These are phyloP conservation scores for Sebastolobus altivelis DNA, from an alignment of 2,797 vertebrate species.

Conservation along the genomic window DNA sequence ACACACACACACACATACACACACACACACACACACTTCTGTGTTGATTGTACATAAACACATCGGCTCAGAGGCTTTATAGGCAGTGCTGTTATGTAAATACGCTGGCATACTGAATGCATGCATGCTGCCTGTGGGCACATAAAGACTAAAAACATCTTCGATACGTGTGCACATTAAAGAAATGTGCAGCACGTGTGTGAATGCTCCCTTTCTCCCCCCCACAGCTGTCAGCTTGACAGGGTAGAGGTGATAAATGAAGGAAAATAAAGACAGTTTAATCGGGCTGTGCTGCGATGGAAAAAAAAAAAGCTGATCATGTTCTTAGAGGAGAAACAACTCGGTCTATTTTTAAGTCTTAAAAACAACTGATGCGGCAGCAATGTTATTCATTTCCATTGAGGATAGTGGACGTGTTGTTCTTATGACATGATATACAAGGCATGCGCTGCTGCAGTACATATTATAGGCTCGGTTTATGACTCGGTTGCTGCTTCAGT, in stretches of 20 bases:
- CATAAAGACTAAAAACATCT: slow-evolving; percentile 30
- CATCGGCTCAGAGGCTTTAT: slow-evolving; percentile 39
- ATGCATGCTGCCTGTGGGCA: slow-evolving; percentile 16
- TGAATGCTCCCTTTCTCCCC: background rate
- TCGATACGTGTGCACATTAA: slow-evolving; percentile 5
- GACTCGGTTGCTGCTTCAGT: background rate
- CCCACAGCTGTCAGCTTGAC: slow-evolving; percentile 35
- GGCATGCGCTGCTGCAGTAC: slow-evolving; percentile 10
- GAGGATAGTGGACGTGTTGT: slow-evolving; percentile 3
- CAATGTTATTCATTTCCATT: slow-evolving; percentile 33
- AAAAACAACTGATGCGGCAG: slow-evolving; percentile 21
- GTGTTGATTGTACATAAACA: slow-evolving; percentile 33
- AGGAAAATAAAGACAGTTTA: slow-evolving; percentile 22
- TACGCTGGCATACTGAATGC: slow-evolving; percentile 18
- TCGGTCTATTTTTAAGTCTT: slow-evolving; percentile 34
- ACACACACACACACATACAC: background rate
- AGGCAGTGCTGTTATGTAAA: slow-evolving; percentile 52
- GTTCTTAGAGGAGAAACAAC: slow-evolving; percentile 31
- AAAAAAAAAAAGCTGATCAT: slow-evolving; percentile 10
- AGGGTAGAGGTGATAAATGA: slow-evolving; percentile 43
- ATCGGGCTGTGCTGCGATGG: background rate
- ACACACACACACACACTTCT: slow-evolving; percentile 1
- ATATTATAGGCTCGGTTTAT: slow-evolving; percentile 24
- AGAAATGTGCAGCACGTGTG: slow-evolving; percentile 1
- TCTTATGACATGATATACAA: slow-evolving; percentile 40